A percentile compares a stretch with the other conserved stretches of the same genome.
phyloP scores from a whole-genome alignment of 2,888 invertebrate species.

The Chrysotoxum bicinctum region DNA sequence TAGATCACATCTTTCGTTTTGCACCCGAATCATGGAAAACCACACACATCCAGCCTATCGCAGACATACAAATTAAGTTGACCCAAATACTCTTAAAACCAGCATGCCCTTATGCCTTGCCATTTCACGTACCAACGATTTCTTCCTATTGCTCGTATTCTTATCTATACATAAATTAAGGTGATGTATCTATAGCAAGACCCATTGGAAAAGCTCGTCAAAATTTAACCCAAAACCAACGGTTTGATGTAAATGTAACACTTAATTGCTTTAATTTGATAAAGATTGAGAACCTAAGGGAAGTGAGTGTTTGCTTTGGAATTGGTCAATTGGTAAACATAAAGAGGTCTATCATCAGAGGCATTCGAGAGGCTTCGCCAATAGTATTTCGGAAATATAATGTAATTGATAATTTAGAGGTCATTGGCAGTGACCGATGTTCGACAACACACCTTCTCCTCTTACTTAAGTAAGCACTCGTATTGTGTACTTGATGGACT shows the following conservation, averaged over 20 bases:
- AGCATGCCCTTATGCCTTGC: background rate
- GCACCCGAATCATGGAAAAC: conserved; percentile 9
- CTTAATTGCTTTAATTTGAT: conserved; percentile 66
- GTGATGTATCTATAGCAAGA: background rate
- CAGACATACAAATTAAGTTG: conserved; percentile 1
- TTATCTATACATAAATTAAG: background rate
- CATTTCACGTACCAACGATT: background rate
- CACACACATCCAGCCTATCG: background rate
- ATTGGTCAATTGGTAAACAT: conserved; percentile 16
- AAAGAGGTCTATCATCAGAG: background rate
- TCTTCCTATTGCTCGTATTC: background rate
- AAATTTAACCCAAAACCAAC: conserved; percentile 21
- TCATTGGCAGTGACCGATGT: background rate
- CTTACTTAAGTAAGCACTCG: background rate
- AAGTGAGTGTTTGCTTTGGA: conserved; percentile 52
- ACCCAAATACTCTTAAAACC: conserved; percentile 11
- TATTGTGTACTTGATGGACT: conserved; percentile 30
- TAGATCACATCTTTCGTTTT: background rate
- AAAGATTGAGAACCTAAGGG: conserved; percentile 28
- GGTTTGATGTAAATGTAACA: conserved; percentile 25
- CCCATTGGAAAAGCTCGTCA: conserved; percentile 1
- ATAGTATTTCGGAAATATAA: conserved; percentile 46
- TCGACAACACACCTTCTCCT: background rate
- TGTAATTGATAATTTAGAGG: conserved; percentile 45
- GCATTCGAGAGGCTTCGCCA: background rate